Evolutionary conservation across 1,140 invertebrate species (phyloP), one percentile per base, ranked within the genome.

Genomic region (Tenebrio molitor): DNA sequence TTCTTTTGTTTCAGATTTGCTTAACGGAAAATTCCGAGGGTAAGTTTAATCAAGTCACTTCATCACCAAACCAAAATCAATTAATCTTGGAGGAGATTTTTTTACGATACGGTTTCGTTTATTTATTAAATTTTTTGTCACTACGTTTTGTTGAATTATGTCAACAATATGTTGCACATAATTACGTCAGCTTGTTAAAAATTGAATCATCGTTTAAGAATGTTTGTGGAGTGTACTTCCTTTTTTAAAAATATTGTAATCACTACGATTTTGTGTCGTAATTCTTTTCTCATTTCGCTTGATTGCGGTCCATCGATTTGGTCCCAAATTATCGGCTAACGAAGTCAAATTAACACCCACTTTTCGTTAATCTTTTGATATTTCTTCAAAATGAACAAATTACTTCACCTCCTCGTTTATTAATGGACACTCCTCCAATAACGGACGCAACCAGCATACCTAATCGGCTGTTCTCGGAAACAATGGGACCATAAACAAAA

Each of bases 151-250:
- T 33, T 33, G 50, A 23, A 58, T 58, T 58, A 29, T 58, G 50
- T 58, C 50, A 58, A 58, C 50, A 58, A 58, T 58, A 39, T 58
- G 50, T 12, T 29, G 25, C 8, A 29, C 25, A 29, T 58, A 58
- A 58, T 58, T 58, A 29, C 50, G 50, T 58, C 50, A 58, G 19
- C 50, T 58, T 29, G 50, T 58, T 58, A 58, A 58, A 58, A 58
- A 58, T 29, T 58, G 50, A 58, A 58, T 58, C 50, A 58, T 25
- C 50, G 10, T 25, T 58, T 58, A 58, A 58, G 50, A 58, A 58
- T 58, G 50, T 58, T 39, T 39, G 12, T 33, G 29, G 3, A 29
- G 25, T 29, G 25, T 29, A 29, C 36, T 39, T 39, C 36, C 36
- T n/a, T 7, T 39, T 39, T 39, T 39, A 5, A 33, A 33, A 33